phyloP scores from a whole-genome alignment of 2,888 invertebrate species.

The Notocelia uddmanniana region DNA sequence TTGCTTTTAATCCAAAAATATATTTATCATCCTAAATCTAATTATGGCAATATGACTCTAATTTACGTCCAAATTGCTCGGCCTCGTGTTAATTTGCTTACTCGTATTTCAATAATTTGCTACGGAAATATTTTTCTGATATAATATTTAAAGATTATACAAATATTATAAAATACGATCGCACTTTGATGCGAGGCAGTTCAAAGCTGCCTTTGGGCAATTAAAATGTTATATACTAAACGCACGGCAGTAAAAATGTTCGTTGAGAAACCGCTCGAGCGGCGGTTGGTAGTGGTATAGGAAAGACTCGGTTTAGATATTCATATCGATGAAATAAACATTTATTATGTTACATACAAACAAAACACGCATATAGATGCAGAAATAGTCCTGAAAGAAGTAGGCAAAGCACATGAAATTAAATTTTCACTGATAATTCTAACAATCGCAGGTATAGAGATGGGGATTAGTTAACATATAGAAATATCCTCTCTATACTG shows the following conservation, averaged over 20 bases:
- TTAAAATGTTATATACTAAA: constrained; percentile 38
- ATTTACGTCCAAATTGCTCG: constrained; percentile 16
- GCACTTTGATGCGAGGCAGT: constrained; percentile 40
- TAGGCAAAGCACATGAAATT: too few species aligned
- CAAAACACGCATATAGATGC: too few species aligned
- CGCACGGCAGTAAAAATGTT: constrained; percentile 22
- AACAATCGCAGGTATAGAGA: too few species aligned
- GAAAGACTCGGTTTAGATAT: background rate
- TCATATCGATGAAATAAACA: too few species aligned
- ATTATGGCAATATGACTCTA: background rate
- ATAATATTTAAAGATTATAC: constrained; percentile 33
- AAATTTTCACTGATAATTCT: too few species aligned
- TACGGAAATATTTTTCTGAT: constrained; percentile 30
- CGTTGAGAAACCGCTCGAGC: constrained; percentile 10
- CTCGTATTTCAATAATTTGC: constrained; percentile 17
- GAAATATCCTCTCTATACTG: too few species aligned
- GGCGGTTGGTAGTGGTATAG: background rate
- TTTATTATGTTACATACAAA: too few species aligned
- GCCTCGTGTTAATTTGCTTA: constrained; percentile 11
- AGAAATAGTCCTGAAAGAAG: too few species aligned
- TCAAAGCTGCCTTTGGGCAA: constrained; percentile 40
- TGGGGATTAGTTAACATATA: too few species aligned
- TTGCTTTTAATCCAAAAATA: background rate
- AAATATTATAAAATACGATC: constrained; percentile 29
- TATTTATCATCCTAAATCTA: constrained; percentile 4